These are phyloP conservation scores for Ochropacha duplaris DNA, from an alignment of 2,888 invertebrate genomes.

Conservation along the genomic window DNA sequence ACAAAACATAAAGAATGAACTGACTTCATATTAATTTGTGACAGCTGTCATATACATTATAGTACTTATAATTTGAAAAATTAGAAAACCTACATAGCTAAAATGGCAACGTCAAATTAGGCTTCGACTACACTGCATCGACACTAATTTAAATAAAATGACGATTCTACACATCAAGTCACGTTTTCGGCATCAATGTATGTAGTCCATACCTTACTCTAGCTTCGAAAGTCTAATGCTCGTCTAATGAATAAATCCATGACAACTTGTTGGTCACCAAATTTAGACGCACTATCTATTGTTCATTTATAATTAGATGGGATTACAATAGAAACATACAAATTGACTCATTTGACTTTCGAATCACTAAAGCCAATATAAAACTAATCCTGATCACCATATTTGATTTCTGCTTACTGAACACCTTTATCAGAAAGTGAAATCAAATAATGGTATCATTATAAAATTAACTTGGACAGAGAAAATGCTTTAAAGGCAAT, in stretches of 20 bases:
- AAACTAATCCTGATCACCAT: slow-evolving; percentile 30
- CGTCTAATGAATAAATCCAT: neutral
- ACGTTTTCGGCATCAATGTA: neutral
- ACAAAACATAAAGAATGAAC: neutral
- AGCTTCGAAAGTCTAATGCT: neutral
- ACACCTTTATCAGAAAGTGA: slow-evolving; percentile 29
- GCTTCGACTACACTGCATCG: neutral
- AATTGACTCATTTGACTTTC: slow-evolving; percentile 45
- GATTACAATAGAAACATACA: slow-evolving; percentile 33
- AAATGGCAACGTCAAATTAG: slow-evolving; percentile 57
- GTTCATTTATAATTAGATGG: slow-evolving; percentile 3
- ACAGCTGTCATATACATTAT: neutral
- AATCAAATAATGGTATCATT: slow-evolving; percentile 21
- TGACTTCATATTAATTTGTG: neutral
- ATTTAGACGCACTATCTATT: neutral
- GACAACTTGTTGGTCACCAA: neutral
- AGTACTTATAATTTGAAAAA: neutral
- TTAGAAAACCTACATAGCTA: slow-evolving; percentile 46
- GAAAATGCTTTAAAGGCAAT: neutral
- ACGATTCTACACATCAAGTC: neutral
- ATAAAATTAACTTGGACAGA: neutral
- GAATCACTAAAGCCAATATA: slow-evolving; percentile 38
- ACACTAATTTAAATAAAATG: neutral
- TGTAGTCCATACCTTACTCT: neutral
- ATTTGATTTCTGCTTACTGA: slow-evolving; percentile 29